Evolutionary conservation across 2,888 invertebrate species (phyloP), one percentile per base, ranked within the genome.

Genomic region (Aquatica leii): DNA sequence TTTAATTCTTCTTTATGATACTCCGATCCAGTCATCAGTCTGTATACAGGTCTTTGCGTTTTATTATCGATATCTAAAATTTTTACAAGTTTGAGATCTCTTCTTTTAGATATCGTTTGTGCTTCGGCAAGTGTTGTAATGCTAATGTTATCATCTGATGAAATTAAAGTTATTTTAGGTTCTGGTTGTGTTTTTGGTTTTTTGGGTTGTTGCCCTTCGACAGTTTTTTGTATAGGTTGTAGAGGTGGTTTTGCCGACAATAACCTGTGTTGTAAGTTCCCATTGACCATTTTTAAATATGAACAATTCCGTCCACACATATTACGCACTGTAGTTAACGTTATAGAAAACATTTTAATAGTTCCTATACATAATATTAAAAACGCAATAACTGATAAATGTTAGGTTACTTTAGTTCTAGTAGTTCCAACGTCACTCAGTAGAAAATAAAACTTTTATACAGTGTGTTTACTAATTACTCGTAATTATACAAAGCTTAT

Each of bases 21-120:
- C 76, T 90, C 88, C n/a, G 86, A 77, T 62, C 85, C 85, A 1
- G 90, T 86, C 85, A 90, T 86, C 50, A 93, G 80, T 75, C 88
- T 89, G 74, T 90, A 94, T 9, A 89, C 82, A 9, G 90, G 87
- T 43, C 90, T 83, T 31, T 88, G 85, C 0, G 88, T 87, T 80
- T 90, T 91, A 0, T 86, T 80, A 78, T 91, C 89, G 2, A 85
- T 78, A 78, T 92, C 90, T 66, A 87, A 79, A 20, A 91, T 79
- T 82, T 90, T 90, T 0, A 91, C 84, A 60, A 94, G 81, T 76
- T 89, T 89, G 65, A 93, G 81, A 53, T 90, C 87, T 69, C 90
- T 83, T 40, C 89, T 84, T 61, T 85, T 83, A 0, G 92, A 89
- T 62, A 93, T 73, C 76, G 85, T 91, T 70, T 88, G 84, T 0